Evolutionary conservation across 37 sponge, comb jelly and placozoan genomes (phyloP), one percentile per base, ranked within the genome.

Genomic region (Hexactinellida sp.): DNA sequence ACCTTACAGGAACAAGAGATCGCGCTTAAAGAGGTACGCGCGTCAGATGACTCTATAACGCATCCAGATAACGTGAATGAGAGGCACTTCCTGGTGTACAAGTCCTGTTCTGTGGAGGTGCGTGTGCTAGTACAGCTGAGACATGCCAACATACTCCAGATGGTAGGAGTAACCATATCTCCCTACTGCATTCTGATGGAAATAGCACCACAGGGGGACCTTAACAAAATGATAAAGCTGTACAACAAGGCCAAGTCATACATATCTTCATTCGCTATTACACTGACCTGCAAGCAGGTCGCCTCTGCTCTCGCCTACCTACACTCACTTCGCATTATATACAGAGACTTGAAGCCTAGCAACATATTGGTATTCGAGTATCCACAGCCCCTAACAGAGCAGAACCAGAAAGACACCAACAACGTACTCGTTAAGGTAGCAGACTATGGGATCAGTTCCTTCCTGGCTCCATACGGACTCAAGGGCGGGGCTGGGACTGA

Each of bases 281-380:
- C 55, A n/a, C 5, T 85, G 86, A 36, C 54, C 28, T 85, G 37
- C 54, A 82, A 38, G 86, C 86, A 86, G 38, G 82, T 86, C 5
- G 82, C 82, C 28, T 82, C 82, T 16, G 87, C 82, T 7, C 38
- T 86, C 1, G 36, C 82, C 82, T 86, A 86, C 82, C 76, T 86
- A 24, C 87, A 86, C 37, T 82, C 82, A 37, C 87, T 86, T 19
- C 39, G 54, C 9, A 86, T 86, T 3, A 84, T 86, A 16, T 86
- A 86, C 54, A 54, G 87, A 13, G 87, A 86, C 35, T 36, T 86
- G 38, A 86, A 86, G 82, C 87, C 87, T 5, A 36, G 36, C 19
- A 86, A 86, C 38, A 83, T 86, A 5, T 83, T 86, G 3, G 87
- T 86, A 16, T 86, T 63, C 34, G 30, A 63, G 34, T 63, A 63